These are phyloP conservation scores for Drosophila nigricruria DNA, from an alignment of 2,888 invertebrate species.

Conservation along the genomic window DNA sequence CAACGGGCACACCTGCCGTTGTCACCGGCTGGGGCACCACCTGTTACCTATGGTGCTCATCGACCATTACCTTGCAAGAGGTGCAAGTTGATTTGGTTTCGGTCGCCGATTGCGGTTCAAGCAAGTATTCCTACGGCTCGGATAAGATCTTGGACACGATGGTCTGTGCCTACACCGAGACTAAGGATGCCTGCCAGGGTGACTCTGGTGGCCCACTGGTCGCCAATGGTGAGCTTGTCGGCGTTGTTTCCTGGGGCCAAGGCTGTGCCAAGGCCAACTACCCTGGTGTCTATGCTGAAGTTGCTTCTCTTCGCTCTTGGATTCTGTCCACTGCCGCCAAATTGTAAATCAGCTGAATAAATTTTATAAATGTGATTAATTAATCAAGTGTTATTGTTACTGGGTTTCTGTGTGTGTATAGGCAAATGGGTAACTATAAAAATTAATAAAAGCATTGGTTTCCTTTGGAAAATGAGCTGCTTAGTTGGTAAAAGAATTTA, in stretches of 20 bases:
- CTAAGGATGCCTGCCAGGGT: slow-evolving; percentile 84
- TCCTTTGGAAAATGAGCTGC: no score
- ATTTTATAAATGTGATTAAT: neutral
- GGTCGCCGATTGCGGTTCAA: slow-evolving; percentile 27
- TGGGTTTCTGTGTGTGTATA: no score
- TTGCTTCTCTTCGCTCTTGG: neutral
- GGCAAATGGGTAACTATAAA: no score
- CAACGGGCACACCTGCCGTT: slow-evolving; percentile 71
- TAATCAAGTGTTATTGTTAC: no score
- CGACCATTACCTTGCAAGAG: slow-evolving; percentile 47
- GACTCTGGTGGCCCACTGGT: slow-evolving; percentile 85
- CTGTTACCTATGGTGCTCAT: slow-evolving; percentile 62
- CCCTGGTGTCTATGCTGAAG: slow-evolving; percentile 1
- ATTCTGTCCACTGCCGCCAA: neutral
- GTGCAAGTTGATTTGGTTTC: slow-evolving; percentile 67
- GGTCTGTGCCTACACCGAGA: slow-evolving; percentile 79
- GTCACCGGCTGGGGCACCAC: slow-evolving; percentile 84
- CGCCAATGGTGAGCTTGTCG: slow-evolving; percentile 68
- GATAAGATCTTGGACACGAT: slow-evolving; percentile 69
- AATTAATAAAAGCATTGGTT: no score
- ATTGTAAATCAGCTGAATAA: neutral
- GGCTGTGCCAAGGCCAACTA: slow-evolving; percentile 77
- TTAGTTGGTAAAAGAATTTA: no score
- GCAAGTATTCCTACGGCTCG: slow-evolving; percentile 57
- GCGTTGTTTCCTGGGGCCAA: slow-evolving; percentile 84